Evolutionary conservation across 2,888 invertebrate genomes (phyloP).

Genomic region (Odontocolon sp.): DNA sequence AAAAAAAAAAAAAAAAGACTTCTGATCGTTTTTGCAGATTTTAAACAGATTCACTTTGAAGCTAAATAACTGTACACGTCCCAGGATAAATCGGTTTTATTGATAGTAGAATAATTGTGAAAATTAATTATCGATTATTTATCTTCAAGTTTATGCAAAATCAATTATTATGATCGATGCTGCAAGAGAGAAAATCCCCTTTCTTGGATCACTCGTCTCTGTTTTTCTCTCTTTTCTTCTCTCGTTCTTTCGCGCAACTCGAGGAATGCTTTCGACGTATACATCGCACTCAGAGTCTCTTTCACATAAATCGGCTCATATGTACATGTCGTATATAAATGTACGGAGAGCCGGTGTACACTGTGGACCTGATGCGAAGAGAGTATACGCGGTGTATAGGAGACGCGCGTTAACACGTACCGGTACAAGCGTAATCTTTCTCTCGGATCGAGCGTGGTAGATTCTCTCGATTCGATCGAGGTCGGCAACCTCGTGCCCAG

Average conservation of each 20-base stretch:
- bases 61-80: too few species aligned
- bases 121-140: conserved; percentile 25
- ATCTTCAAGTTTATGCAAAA: conserved; percentile 33
- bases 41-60: too few species aligned
- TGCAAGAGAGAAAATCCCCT: conserved; percentile 32
- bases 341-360: conserved; percentile 15
- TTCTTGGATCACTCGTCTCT: conserved; percentile 46
- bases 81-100: too few species aligned
- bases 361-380: background rate
- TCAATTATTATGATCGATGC: conserved; percentile 50
- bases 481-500: conserved; percentile 64
- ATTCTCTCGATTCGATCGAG: conserved; percentile 65
- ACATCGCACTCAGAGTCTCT: conserved; percentile 38
- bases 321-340: conserved; percentile 58
- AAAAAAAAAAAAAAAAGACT: background rate
- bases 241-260: conserved; percentile 65
- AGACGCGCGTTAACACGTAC: conserved; percentile 73
- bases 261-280: too few species aligned
- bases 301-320: conserved; percentile 72
- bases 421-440: conserved; percentile 72
- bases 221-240: conserved; percentile 41
- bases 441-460: conserved; percentile 68
- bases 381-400: conserved; percentile 45
- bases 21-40: too few species aligned
- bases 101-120: background rate